Percentiles rank a stretch among this genome's conserved stretches.
These are phyloP conservation scores for Seladonia tumulorum DNA, from an alignment of 2,888 invertebrate genomes.

Conservation along the genomic window DNA sequence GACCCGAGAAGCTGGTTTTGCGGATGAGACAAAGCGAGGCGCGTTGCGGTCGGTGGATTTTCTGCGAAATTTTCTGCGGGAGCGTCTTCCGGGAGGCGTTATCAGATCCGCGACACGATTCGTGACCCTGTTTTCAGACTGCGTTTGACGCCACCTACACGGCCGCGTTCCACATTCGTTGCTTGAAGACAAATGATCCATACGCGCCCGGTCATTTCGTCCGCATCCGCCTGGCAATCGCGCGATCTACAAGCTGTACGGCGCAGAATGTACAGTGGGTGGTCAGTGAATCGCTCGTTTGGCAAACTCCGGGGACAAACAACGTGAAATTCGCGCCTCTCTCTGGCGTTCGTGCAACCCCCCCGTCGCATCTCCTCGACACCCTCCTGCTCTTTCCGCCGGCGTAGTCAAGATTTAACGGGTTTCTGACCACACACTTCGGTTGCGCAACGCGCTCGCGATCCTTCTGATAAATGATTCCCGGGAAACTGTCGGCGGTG, in stretches of 20 bases:
- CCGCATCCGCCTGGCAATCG: constrained; percentile 76
- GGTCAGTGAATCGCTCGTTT: constrained; percentile 75
- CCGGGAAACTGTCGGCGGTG: constrained; percentile 28
- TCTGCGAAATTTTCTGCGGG: constrained; percentile 26
- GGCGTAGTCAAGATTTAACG: constrained; percentile 45
- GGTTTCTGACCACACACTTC: constrained; percentile 58
- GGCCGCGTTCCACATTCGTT: constrained; percentile 62
- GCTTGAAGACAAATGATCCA: constrained; percentile 76
- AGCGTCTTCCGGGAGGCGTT: constrained; percentile 37
- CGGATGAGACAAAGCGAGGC: background rate
- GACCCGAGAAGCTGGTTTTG: background rate
- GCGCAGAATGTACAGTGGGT: constrained; percentile 79
- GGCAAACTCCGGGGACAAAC: constrained; percentile 66
- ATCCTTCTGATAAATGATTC: constrained; percentile 50
- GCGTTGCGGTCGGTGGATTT: background rate
- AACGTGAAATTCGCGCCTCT: constrained; percentile 65
- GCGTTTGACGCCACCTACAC: constrained; percentile 61
- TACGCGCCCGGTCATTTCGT: constrained; percentile 73
- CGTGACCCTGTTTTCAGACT: constrained; percentile 62
- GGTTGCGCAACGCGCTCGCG: constrained; percentile 45
- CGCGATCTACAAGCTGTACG: constrained; percentile 79
- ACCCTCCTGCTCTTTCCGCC: background rate
- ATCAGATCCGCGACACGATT: constrained; percentile 41
- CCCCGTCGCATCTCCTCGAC: no score
- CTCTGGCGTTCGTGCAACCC: background rate